These are phyloP conservation scores for Drosophila hydei DNA, from an alignment of 1,140 invertebrate species.

Conservation along the genomic window DNA sequence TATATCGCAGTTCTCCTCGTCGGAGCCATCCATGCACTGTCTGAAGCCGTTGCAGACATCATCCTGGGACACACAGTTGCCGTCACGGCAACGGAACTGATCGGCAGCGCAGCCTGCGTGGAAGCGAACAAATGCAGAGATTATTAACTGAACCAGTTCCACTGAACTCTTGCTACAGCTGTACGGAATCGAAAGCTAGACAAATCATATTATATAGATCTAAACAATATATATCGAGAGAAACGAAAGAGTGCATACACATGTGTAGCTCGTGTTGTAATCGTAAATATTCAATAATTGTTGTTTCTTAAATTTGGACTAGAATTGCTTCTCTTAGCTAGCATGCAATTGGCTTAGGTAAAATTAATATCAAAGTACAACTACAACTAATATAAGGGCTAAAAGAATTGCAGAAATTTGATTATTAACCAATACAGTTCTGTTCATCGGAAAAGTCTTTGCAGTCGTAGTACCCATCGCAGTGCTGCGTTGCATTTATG, in stretches of 20 bases:
- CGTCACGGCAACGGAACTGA: conserved; percentile 85
- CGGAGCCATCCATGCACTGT: conserved; percentile 90
- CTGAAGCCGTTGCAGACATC: conserved; percentile 88
- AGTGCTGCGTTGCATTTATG: conserved; percentile 88
- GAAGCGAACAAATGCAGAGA: conserved; percentile 1
- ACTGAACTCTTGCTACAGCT: conserved; percentile 8
- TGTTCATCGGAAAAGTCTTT: conserved; percentile 96
- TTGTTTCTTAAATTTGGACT: conserved; percentile 4
- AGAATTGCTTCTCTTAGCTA: not conserved
- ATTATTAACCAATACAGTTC: conserved; percentile 88
- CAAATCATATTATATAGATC: not conserved
- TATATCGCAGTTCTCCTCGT: conserved; percentile 87
- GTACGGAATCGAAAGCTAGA: conserved; percentile 8
- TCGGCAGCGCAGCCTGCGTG: conserved; percentile 84
- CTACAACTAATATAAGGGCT: conserved; percentile 6
- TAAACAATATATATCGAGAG: not conserved
- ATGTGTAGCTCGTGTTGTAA: conserved; percentile 27
- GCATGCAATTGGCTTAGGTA: conserved; percentile 33
- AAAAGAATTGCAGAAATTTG: conserved; percentile 8
- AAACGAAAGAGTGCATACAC: conserved; percentile 43
- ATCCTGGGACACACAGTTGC: conserved; percentile 88
- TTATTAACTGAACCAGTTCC: conserved; percentile 2
- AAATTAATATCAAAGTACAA: not conserved
- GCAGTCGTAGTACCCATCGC: conserved; percentile 95
- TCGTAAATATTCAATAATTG: no score